Base-by-base conservation (phyloP, 2,113 vertebrate genomes). In the Riparia riparia region DNA sequence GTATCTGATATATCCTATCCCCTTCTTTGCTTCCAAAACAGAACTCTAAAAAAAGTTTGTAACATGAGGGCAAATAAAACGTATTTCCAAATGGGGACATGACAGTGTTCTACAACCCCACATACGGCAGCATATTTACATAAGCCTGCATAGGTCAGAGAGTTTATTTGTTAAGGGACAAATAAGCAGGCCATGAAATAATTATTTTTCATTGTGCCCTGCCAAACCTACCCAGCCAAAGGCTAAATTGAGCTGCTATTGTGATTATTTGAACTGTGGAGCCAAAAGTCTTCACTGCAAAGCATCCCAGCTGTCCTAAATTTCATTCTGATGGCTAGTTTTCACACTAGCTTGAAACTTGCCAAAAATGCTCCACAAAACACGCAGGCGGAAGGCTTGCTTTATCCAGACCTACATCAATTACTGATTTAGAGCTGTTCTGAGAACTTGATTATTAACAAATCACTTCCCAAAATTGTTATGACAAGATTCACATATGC, bases 141-240 rank as follows among this genome's bases (percentile, higher is more conserved):
- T 96, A 98, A 98, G 95, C 94, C 92, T 95, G 91, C 95, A 92
- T 97, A 98, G 98, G 98, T 97, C 98, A 97, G 96, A 92, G 97
- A 98, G 97, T 97, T 97, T 97, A 98, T 98, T 98, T 97, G 98
- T 98, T 96, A 97, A 98, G 97, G 97, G 97, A 97, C 95, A 98
- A 98, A 98, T 98, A 98, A 98, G 98, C 98, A 98, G 98, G 97
- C 98, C 98, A 98, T 98, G 98, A 98, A 98, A 98, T 98, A 98
- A 98, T 98, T 98, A 98, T 98, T 98, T 98, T 98, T 98, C 98
- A 98, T 98, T 97, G 98, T 97, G 97, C 97, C 97, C 97, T 98
- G 98, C 98, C 98, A 98, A 98, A 98, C 97, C 96, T 97, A 97
- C 90, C 96, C 97, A 98, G 98, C 98, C 98, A 98, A 98, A 98